A percentile compares a stretch with the other conserved stretches of the same genome.
Conservation (phyloP, 2,888 invertebrate species). For the Hoplodrina blanda region DNA sequence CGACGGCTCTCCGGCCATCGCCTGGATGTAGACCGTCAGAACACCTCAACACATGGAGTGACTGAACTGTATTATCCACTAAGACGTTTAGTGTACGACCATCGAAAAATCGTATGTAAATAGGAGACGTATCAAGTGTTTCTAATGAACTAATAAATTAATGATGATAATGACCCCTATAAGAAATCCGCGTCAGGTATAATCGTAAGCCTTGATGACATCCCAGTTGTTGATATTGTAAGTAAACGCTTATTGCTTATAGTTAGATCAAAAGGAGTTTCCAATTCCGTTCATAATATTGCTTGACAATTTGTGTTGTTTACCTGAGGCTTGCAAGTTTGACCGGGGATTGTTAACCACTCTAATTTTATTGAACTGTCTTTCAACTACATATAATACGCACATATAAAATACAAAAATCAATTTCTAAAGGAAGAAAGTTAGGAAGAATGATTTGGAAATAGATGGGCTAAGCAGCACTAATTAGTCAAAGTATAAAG, state of each 20-base stretch:
- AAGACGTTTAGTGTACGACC: constrained; percentile 55
- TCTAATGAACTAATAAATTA: constrained; percentile 36
- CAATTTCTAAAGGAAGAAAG: background rate
- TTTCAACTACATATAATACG: background rate
- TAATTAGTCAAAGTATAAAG: constrained; percentile 1
- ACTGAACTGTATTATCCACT: constrained; percentile 52
- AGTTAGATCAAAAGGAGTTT: constrained; percentile 46
- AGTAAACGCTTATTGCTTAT: constrained; percentile 65
- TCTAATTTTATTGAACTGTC: background rate
- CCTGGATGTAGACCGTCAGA: constrained; percentile 82
- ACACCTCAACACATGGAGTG: constrained; percentile 35
- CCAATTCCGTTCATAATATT: constrained; percentile 35
- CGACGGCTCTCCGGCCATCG: constrained; percentile 84
- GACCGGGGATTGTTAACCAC: background rate
- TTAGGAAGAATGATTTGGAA: background rate
- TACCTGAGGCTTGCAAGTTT: background rate
- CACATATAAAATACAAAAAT: constrained; percentile 7
- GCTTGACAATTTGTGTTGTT: background rate
- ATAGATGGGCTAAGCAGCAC: background rate
- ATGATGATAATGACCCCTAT: constrained; percentile 44
- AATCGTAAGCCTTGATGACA: constrained; percentile 48
- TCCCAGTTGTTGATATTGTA: constrained; percentile 66
- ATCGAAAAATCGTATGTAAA: constrained; percentile 58
- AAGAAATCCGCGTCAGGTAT: constrained; percentile 35
- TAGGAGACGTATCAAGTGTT: constrained; percentile 54